Base-by-base conservation (phyloP, 2,113 vertebrate genomes). In the Sinocyclocheilus anshuiensis region DNA sequence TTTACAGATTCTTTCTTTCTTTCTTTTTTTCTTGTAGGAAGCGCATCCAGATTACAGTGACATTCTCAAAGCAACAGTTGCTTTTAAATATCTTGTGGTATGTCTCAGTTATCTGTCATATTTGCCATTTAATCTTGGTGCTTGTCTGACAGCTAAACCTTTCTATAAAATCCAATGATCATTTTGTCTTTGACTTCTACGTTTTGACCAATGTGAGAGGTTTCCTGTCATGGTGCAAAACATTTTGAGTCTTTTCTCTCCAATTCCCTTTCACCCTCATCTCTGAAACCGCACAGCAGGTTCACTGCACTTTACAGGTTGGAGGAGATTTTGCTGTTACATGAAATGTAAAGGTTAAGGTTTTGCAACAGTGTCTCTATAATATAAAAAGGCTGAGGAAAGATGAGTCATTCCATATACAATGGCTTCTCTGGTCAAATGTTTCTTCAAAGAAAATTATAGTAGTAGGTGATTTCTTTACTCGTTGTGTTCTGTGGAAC, bases 1-100 rank as follows among this genome's bases (percentile, higher is more conserved):
- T 50, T 24, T 9, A 53, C 29, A 10, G n/a, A 50, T 22, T 33
- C 67, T 55, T 16, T 55, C 4, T 55, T 77, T 86, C 67, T 50
- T 12, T 55, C 18, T 55, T 78, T 86, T 1, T 59, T 78, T 86
- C 22, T 71, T 1, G 20, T 89, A 99, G 98, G 98, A 99, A 91
- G 95, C 95, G 59, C 98, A 99, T 93, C 96, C 96, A 22, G 98
- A 99, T 90, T 97, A 97, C n/a, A 91, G 95, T 90, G 97, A 99
- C 72, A 94, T 99, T 90, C 86, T 97, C 88, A 98, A 97, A 93
- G 97, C 96, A 3, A 84, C 95, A 1, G 20, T 93, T 85, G 95
- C 95, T 22, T 99, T 99, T 93, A 97, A 95, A 93, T 93, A 90
- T 61, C 95, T 99, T 24, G 96, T 97, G 97, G 98, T 99, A 88